Evolutionary conservation across 2,113 vertebrate genomes (phyloP).

Genomic region (Amblyornis subalaris): DNA sequence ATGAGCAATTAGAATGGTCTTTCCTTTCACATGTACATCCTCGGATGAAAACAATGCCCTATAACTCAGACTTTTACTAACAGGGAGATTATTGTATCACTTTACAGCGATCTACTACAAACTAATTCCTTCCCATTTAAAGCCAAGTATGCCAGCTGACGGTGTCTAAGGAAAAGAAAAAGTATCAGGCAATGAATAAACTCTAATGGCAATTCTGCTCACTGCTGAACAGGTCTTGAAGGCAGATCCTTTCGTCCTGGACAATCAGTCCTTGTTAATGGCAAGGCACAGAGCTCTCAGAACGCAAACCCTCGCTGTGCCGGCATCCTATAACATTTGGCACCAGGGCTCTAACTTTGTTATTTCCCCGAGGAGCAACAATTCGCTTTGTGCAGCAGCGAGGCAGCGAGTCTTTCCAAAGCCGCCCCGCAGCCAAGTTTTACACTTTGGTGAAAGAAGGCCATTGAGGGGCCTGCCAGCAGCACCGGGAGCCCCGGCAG

Average conservation of each 20-base stretch:
- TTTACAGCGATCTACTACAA: neutral
- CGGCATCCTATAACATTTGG: neutral
- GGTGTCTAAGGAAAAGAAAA: neutral
- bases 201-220: neutral
- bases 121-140: neutral
- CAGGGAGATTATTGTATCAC: neutral
- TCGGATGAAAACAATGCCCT: neutral
- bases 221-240: neutral
- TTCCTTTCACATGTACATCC: neutral
- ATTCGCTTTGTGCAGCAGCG: conserved; percentile 28
- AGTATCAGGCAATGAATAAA: neutral
- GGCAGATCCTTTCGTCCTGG: neutral
- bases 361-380: conserved; percentile 13
- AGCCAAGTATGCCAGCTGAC: neutral
- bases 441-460: conserved; percentile 3
- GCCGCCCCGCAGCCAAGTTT: neutral
- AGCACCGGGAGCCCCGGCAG: neutral
- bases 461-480: neutral
- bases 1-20: neutral
- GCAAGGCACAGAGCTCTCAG: conserved; percentile 13
- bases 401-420: conserved; percentile 3
- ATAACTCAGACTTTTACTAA: neutral
- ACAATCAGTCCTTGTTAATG: conserved; percentile 50
- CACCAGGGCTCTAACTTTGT: conserved; percentile 1
- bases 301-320: neutral